Base-by-base conservation (phyloP, 2,113 vertebrate species). In the Raja brachyura region DNA sequence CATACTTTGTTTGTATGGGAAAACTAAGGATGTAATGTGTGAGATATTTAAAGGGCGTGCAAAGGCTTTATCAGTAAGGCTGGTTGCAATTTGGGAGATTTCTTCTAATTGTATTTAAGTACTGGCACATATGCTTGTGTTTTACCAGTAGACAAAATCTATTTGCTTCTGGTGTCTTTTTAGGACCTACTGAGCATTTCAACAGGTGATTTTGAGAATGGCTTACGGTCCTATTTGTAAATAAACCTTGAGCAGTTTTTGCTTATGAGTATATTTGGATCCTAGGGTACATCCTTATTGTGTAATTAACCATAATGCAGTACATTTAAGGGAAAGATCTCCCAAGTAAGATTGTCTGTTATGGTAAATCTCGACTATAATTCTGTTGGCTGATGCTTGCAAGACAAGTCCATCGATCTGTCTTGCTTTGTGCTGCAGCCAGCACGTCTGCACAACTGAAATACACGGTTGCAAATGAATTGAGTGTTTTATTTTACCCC, bases 371-470 rank as follows among this genome's bases (percentile, higher is more conserved):
- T 90, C 39, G n/a, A 90, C 88, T 90, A 31, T 31, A 39, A 90
- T 90, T 90, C 88, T 39, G 63, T 70, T 90, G 16, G 31, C 33
- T 90, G 66, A 39, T 68, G 31, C 28, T 9, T 39, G 33, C 63
- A 70, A 59, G 88, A 73, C 3, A 70, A 63, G n/a, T 48, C 14
- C 63, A 48, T 90, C 63, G 8, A 90, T 90, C 5, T 22, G 7
- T 70, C n/a, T 6, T 90, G 28, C n/a, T 20, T 54, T 11, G n/a
- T 31, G 13, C 86, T 68, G 14, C 16, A 68, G 61, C 86, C 59
- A 90, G 86, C 86, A 90, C 63, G 33, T 68, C 28, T 90, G 31
- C 61, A 68, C 31, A 68, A 68, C 63, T 68, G 86, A 90, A 90
- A 66, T 33, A 20, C n/a, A 31, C 7, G 3, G n/a, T 33, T 90